Percentiles rank a stretch among this genome's conserved stretches.
phyloP scores from a whole-genome alignment of 2,888 invertebrate genomes.

The Eurytoma californica region DNA sequence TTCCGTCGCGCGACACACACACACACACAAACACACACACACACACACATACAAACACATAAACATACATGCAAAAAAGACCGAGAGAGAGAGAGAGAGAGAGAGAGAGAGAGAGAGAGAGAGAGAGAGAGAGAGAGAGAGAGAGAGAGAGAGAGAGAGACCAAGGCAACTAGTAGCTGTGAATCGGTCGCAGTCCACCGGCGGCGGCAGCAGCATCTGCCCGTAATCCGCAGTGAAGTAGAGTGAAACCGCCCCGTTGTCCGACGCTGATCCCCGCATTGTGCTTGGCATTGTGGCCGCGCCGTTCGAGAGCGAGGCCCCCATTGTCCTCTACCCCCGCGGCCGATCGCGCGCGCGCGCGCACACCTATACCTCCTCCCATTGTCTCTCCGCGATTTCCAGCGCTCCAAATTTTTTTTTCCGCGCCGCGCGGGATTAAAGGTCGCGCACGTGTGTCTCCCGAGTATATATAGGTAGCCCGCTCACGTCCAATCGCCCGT shows the following conservation, averaged over 20 bases:
- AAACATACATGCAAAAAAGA: background rate
- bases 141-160: slow-evolving; percentile 22
- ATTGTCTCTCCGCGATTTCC: slow-evolving; percentile 11
- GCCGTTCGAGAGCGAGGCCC: slow-evolving; percentile 65
- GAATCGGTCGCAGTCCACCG: background rate
- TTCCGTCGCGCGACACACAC: slow-evolving; percentile 52
- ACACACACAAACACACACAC: background rate
- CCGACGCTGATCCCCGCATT: slow-evolving; percentile 70
- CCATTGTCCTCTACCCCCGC: slow-evolving; percentile 67
- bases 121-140: no score
- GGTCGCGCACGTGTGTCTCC: slow-evolving; percentile 40
- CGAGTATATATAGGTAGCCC: no score
- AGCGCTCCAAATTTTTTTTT: slow-evolving; percentile 61
- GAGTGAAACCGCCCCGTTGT: slow-evolving; percentile 71
- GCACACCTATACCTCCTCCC: slow-evolving; percentile 65
- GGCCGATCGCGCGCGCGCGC: no score
- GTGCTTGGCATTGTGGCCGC: slow-evolving; percentile 67
- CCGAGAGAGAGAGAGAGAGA: no score
- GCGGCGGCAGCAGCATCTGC: slow-evolving; percentile 63
- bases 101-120: no score
- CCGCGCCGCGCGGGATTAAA: slow-evolving; percentile 66
- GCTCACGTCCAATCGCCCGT: no score
- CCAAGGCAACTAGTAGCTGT: background rate
- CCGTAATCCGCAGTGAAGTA: slow-evolving; percentile 67
- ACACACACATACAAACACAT: background rate